These are phyloP conservation scores for Strix uralensis DNA, from an alignment of 2,113 vertebrate species.

Conservation along the genomic window DNA sequence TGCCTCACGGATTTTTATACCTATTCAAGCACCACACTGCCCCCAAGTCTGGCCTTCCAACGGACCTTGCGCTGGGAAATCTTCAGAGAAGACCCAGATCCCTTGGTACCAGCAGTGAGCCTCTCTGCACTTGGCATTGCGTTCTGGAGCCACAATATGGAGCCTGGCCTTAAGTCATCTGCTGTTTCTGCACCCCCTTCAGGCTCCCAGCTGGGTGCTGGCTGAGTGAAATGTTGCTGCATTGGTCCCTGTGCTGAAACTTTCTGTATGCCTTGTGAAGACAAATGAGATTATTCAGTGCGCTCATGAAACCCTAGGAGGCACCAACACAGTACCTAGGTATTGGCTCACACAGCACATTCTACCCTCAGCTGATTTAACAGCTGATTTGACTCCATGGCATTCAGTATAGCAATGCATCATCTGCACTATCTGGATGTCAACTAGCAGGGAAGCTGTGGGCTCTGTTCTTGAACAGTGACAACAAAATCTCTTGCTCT, in stretches of 20 bases:
- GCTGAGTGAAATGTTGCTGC: background rate
- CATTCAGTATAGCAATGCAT: background rate
- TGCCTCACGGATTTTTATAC: background rate
- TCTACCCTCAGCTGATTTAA: background rate
- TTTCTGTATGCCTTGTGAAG: background rate
- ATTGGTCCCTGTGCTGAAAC: background rate
- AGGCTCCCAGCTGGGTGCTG: background rate
- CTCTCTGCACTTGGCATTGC: background rate
- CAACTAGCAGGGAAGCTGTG: background rate
- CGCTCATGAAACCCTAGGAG: background rate
- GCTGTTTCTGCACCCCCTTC: background rate
- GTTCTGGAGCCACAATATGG: background rate
- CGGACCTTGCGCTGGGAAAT: background rate
- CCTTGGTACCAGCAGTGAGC: background rate
- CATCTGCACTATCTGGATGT: background rate
- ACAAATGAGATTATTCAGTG: background rate
- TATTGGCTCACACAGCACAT: background rate
- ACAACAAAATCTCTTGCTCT: background rate
- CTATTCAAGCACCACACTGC: background rate
- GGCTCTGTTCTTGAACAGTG: background rate
- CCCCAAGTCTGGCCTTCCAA: background rate
- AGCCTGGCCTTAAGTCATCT: background rate
- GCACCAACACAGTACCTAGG: background rate
- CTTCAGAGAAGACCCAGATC: background rate
- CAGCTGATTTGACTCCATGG: background rate